Percentiles rank a stretch among this genome's conserved stretches.
phyloP scores from a whole-genome alignment of 2,113 vertebrate genomes.

The Willisornis vidua region DNA sequence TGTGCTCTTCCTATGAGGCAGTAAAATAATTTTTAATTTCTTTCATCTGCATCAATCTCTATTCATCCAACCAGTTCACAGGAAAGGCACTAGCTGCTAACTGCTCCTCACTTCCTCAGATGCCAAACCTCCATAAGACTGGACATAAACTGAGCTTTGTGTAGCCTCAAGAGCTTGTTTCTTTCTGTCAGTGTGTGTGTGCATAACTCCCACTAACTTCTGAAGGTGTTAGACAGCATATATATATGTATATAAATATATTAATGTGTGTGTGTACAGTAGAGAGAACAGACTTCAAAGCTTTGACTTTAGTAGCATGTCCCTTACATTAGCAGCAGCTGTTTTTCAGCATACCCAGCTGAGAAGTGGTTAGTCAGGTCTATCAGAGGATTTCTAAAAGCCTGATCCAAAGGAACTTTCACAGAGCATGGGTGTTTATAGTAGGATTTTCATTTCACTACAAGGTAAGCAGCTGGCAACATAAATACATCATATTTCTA shows the following conservation, averaged over 20 bases:
- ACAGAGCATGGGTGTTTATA: neutral
- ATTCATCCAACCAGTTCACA: constrained; percentile 13
- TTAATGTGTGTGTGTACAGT: neutral
- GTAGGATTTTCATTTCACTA: neutral
- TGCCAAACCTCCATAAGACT: constrained; percentile 17
- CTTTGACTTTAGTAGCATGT: neutral
- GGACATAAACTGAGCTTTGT: constrained; percentile 50
- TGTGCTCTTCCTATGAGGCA: neutral
- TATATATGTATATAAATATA: neutral
- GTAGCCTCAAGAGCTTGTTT: constrained; percentile 38
- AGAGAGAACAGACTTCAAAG: constrained; percentile 23
- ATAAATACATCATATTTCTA: neutral
- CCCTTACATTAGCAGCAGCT: constrained; percentile 8
- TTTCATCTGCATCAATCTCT: constrained; percentile 46
- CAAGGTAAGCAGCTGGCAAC: neutral
- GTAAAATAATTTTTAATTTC: constrained; percentile 14
- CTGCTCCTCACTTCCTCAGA: constrained; percentile 1
- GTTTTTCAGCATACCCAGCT: neutral
- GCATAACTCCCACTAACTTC: constrained; percentile 40
- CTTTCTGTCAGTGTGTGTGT: constrained; percentile 17
- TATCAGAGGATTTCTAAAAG: neutral
- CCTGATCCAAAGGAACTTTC: neutral
- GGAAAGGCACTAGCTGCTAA: constrained; percentile 61
- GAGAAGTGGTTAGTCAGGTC: neutral
- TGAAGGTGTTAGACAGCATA: constrained; percentile 30